These are phyloP conservation scores for Bettongia penicillata DNA, from an alignment of 2,113 vertebrate species.

Conservation along the genomic window DNA sequence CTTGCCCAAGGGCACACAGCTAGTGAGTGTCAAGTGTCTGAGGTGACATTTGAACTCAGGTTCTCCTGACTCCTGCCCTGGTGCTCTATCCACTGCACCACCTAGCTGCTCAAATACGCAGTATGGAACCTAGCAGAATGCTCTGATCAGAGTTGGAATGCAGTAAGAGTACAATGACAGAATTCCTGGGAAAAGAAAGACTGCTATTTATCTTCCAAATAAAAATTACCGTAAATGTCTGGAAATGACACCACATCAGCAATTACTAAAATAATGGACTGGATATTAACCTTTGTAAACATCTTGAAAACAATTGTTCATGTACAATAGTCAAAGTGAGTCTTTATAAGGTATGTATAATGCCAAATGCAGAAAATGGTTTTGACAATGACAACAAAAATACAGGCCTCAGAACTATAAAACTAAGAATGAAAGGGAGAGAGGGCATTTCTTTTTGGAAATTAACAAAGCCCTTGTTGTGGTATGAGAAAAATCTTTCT, in stretches of 20 bases:
- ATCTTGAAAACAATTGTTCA: slow-evolving; percentile 41
- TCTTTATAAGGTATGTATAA: slow-evolving; percentile 40
- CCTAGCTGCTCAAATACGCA: too few species aligned
- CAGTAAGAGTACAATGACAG: slow-evolving; percentile 40
- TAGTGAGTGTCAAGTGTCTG: too few species aligned
- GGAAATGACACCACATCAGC: slow-evolving; percentile 3
- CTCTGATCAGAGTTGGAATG: neutral
- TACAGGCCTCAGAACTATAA: slow-evolving; percentile 1
- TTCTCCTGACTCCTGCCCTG: too few species aligned
- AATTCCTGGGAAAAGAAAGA: slow-evolving; percentile 34
- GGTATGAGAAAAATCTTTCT: neutral
- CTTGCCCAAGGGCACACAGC: too few species aligned
- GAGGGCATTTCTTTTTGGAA: neutral
- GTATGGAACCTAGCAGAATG: neutral
- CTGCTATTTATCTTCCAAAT: slow-evolving; percentile 43
- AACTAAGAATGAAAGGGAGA: slow-evolving; percentile 18
- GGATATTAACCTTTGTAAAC: neutral
- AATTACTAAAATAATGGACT: slow-evolving; percentile 28
- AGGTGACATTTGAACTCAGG: too few species aligned
- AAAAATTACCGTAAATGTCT: slow-evolving; percentile 37
- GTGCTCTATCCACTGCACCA: too few species aligned
- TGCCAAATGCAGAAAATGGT: neutral
- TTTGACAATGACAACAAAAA: neutral
- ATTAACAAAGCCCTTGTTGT: neutral
- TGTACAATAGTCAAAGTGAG: slow-evolving; percentile 50